Conservation (phyloP, 2,797 vertebrate genomes). For the Morus bassanus region DNA sequence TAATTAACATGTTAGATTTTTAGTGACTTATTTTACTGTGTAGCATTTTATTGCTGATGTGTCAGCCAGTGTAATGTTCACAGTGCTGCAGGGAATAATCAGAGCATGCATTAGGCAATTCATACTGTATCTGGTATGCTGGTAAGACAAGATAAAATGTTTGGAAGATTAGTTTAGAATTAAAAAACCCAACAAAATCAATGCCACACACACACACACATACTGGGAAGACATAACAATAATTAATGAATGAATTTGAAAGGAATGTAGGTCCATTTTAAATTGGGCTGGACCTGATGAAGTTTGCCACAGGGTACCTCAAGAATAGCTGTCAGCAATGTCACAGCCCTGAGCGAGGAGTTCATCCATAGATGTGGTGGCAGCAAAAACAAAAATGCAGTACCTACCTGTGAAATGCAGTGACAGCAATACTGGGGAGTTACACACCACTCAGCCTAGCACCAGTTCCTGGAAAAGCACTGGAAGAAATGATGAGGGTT, state of each 20-base stretch:
- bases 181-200: background rate
- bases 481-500: background rate
- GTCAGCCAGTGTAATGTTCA: conserved; percentile 36
- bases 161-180: conserved; percentile 30
- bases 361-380: background rate
- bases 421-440: background rate
- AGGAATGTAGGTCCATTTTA: background rate
- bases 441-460: background rate
- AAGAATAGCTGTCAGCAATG: background rate
- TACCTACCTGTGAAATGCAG: background rate
- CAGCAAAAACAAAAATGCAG: background rate
- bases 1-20: conserved; percentile 55
- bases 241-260: background rate
- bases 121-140: conserved; percentile 1
- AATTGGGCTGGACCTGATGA: background rate
- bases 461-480: background rate
- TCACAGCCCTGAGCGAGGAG: background rate
- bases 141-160: conserved; percentile 50
- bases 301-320: background rate
- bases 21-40: conserved; percentile 33
- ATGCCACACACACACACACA: background rate
- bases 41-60: conserved; percentile 33
- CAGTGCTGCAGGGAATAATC: conserved; percentile 37
- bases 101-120: conserved; percentile 32
- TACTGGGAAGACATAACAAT: background rate